Evolutionary conservation across 2,797 vertebrate species (phyloP), one percentile per base, ranked within the genome.

Genomic region (Setipinna tenuifilis): DNA sequence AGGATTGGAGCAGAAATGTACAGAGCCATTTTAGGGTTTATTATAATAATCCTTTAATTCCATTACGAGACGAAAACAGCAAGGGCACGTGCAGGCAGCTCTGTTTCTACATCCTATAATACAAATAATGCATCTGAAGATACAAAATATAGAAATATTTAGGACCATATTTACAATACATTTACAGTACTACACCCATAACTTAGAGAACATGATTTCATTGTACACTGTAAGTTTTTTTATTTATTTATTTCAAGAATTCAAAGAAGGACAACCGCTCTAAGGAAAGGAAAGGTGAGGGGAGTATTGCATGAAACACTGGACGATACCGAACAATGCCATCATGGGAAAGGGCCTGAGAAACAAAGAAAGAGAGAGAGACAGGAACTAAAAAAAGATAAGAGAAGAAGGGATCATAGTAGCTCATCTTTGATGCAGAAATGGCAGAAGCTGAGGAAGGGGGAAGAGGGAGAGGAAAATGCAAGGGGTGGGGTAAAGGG

Each of bases 101-200:
- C 93, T 94, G 94, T 93, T 90, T 93, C 94, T 95, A 95, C 93
- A 94, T 93, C 91, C 94, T 95, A 92, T 95, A 94, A 95, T 96
- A 96, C 95, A 95, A 95, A 95, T 95, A 95, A 95, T 96, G 93
- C 93, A 94, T 96, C 92, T 95, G 93, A 94, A 94, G 93, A 95
- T 96, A 96, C 95, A 96, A 96, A 96, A 96, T 96, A 96, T 92
- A 96, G 94, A 96, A 95, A 96, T 95, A 96, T 96, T 94, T 95
- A 95, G 94, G 95, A 96, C 95, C 93, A 94, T 95, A 95, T 96
- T 91, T 96, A 96, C 95, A 96, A 82, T 91, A 94, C 95, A 95
- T 96, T 96, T 96, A 96, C 95, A 96, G 91, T 92, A 96, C 94
- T 94, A 95, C 91, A 95, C 96, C 96, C 95, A 98, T 98, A 96